Base-by-base conservation (phyloP, 2,797 vertebrate genomes). In the Neosalanx taihuensis region DNA sequence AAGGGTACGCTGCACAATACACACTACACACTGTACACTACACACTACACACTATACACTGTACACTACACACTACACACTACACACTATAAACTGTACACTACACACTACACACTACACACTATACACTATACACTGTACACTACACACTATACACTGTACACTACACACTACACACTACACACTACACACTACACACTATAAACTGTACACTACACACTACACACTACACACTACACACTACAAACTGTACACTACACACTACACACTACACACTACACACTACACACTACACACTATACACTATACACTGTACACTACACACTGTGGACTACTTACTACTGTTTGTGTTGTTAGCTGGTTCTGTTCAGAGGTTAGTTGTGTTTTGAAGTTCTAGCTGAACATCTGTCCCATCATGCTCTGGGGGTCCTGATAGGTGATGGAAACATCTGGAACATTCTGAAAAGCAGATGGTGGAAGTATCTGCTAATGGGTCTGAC, bases 401-500 rank as follows among this genome's bases (percentile, higher is more conserved):
- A 46, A 46, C 41, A 46, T 9, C 41, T 46, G 41, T 46, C 10
- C 13, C 13, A 3, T 46, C 41, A 12, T 2, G 1, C 37, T 7
- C 41, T 46, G 41, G 41, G 41, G 41, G 41, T 46, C 10, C 3
- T 46, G 68, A 74, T 79, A 98, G 97, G 91, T 31, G 88, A 87
- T 35, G 80, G 86, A 31, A 95, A 90, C 84, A 88, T 98, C 72
- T 72, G 94, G 20, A 86, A 93, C 59, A 94, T 98, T 85, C 76
- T 99, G 81, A 97, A 92, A 83, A 89, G 75, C 70, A 96, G 95
- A 67, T 97, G 97, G 96, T 98, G 96, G 97, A 98, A 95, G 76
- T 99, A 99, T 75, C 62, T 97, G 23, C 75, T 98, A 72, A 89
- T 99, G 87, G 95, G 89, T 20, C 63, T 99, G 51, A 94, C 92